Base-by-base conservation (phyloP, 2,888 invertebrate species). In the Oxytorus armatus region DNA sequence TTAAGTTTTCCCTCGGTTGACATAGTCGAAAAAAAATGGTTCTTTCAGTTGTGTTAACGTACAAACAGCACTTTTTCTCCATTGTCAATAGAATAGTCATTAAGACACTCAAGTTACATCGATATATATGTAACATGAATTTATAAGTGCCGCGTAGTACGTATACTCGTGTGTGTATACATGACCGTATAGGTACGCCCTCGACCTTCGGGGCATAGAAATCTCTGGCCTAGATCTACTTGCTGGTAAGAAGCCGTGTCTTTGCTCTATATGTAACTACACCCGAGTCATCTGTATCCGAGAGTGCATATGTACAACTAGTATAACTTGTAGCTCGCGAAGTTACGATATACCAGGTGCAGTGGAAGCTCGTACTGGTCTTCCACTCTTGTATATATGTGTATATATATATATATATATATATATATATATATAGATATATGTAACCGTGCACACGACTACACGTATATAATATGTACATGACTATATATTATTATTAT, bases 201-300 rank as follows among this genome's bases (percentile, higher is more conserved):
- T 88, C 87, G 88, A 89, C 89, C 90, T 90, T 88, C 87, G 82
- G 81, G 89, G 89, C 89, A 89, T 89, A 90, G 90, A 90, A 90
- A 90, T 90, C 88, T 88, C 83, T 89, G 89, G 89, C 90, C 90
- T 86, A 88, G 89, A 89, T 90, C 90, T 89, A 89, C 90, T 90
- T 90, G 89, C 84, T 25, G 57, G 73, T 65, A 75, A 81, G 77
- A 79, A 77, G 81, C 47, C 73, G 77, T 69, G 72, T 76, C 69
- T 59, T 23, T 25, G 16, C 68, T 79, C 44, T 55, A 53, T 77
- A 55, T 77, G 66, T 68, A 65, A 73, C 61, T 51, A 53, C 55
- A 69, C 18, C 70, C 77, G 59, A 81, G 74, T 77, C 77, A 81
- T 74, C 81, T 77, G 69, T 69, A 77, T 65, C 77, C 63, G 53